A percentile compares a stretch with the other conserved stretches of the same genome.
Evolutionary conservation across 2,888 invertebrate species (phyloP).

Genomic region (Monopis laevigella): DNA sequence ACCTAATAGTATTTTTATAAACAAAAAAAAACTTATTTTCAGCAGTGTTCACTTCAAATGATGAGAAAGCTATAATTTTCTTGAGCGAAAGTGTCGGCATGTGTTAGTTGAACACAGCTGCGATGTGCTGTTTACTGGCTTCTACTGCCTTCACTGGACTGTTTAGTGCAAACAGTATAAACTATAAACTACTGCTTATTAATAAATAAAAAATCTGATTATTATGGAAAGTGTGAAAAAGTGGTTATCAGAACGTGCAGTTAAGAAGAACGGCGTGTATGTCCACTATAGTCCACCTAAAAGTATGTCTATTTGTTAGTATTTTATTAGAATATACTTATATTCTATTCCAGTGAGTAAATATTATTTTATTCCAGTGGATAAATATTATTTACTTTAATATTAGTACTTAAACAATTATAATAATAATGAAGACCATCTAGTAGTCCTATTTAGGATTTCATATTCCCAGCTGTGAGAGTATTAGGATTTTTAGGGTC

Average conservation of each 20-base stretch:
- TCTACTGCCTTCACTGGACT: neutral
- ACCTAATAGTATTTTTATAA: no score
- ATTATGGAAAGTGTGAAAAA: constrained; percentile 47
- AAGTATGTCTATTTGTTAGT: constrained; percentile 52
- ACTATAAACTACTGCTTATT: no score
- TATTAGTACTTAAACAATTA: no score
- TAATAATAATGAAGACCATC: no score
- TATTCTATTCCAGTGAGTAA: no score
- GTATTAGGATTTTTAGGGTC: no score
- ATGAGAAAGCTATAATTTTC: constrained; percentile 3
- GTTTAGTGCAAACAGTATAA: no score
- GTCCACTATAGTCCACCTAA: constrained; percentile 72
- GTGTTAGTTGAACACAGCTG: constrained; percentile 9
- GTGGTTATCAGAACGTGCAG: constrained; percentile 34
- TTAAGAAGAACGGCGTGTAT: constrained; percentile 62
- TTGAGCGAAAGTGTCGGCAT: constrained; percentile 5
- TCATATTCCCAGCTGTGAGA: no score
- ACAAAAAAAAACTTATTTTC: constrained; percentile 9
- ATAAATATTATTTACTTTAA: no score
- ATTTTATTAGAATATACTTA: no score
- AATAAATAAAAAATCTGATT: neutral
- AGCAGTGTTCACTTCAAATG: neutral
- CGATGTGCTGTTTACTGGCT: neutral
- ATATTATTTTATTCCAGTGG: no score
- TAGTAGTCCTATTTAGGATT: no score